A percentile compares a stretch with the other conserved stretches of the same genome.
These are phyloP conservation scores for Chrysopilus asiliformis DNA, from an alignment of 2,888 invertebrate genomes.

Conservation along the genomic window DNA sequence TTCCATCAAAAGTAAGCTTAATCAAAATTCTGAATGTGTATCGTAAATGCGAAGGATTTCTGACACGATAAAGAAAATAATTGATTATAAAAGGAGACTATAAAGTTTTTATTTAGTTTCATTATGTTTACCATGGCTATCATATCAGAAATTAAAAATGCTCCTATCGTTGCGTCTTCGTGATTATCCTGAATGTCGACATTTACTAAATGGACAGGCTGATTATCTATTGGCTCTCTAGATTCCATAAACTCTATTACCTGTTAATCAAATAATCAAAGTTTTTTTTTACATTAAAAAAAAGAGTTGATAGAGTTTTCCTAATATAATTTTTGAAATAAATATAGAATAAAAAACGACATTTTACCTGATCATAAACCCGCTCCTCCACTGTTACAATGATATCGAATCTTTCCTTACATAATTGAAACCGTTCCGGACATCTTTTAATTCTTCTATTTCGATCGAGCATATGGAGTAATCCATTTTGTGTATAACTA, in stretches of 20 bases:
- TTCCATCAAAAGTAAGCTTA: no score
- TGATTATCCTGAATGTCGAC: constrained; percentile 99
- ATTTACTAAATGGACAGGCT: constrained; percentile 92
- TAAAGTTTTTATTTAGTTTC: no score
- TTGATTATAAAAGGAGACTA: no score
- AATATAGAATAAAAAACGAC: no score
- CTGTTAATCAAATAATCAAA: constrained; percentile 38
- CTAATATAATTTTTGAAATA: no score
- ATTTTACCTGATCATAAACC: constrained; percentile 89
- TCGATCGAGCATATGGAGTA: constrained; percentile 94
- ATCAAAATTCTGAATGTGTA: no score
- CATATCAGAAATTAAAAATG: constrained; percentile 93
- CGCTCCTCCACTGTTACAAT: constrained; percentile 95
- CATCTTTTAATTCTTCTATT: constrained; percentile 88
- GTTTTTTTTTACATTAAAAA: no score
- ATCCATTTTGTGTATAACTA: constrained; percentile 93
- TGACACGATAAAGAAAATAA: no score
- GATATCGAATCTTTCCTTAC: constrained; percentile 83
- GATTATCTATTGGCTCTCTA: constrained; percentile 62
- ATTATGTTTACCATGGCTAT: constrained; percentile 67
- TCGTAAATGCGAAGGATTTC: no score
- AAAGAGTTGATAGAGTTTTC: no score
- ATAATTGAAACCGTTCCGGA: constrained; percentile 89
- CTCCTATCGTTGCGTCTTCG: constrained; percentile 97
- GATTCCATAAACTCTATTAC: constrained; percentile 87